A percentile compares a stretch with the other conserved stretches of the same genome.
Conservation (phyloP, 2,113 vertebrate species). For the Poecilia latipinna region DNA sequence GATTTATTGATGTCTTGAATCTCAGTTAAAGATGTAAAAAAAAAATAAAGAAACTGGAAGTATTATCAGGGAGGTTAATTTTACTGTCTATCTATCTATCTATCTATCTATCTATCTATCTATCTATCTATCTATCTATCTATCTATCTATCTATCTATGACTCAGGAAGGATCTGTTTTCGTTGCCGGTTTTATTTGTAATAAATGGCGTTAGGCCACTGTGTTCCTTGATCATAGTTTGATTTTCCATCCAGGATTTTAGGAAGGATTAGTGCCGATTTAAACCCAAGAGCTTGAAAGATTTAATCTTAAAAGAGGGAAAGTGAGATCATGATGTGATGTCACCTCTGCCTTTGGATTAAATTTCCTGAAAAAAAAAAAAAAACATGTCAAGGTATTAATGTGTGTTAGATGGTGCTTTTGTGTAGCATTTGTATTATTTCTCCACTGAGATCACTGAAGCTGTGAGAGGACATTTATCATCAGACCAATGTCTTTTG, state of each 20-base stretch:
- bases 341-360: conserved; percentile 3
- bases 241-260: conserved; percentile 39
- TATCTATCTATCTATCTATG: neutral
- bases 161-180: conserved; percentile 20
- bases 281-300: conserved; percentile 22
- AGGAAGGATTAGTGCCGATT: conserved; percentile 32
- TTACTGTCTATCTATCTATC: too few relatives aligned
- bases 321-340: conserved; percentile 12
- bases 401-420: conserved; percentile 10
- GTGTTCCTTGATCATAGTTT: conserved; percentile 26
- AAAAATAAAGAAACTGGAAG: too few relatives aligned
- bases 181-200: conserved; percentile 25
- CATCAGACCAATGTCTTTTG: conserved; percentile 29
- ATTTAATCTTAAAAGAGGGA: conserved; percentile 22
- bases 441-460: conserved; percentile 38
- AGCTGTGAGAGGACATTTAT: conserved; percentile 34
- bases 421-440: conserved; percentile 19
- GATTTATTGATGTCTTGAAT: too few relatives aligned
- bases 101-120: too few relatives aligned
- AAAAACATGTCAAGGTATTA: neutral
- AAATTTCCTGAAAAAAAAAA: neutral
- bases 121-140: too few relatives aligned
- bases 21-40: too few relatives aligned
- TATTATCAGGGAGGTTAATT: too few relatives aligned
- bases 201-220: conserved; percentile 19